Evolutionary conservation across 1,140 invertebrate species (phyloP).

Genomic region (Orchestia grillus): DNA sequence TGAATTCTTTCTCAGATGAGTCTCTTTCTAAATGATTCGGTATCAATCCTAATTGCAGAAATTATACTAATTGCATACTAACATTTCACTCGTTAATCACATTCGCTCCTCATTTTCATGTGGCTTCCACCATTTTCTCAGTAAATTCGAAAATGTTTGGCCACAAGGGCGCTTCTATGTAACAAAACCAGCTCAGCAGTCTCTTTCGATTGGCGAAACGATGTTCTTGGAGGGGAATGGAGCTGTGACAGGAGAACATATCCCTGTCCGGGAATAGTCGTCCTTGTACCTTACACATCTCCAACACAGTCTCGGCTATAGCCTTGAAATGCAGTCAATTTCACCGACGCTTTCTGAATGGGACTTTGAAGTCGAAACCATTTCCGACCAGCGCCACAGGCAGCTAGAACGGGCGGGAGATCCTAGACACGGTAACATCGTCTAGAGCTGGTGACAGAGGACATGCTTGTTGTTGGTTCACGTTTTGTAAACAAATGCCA

Average conservation of each 20-base stretch:
- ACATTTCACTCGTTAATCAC: neutral
- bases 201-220: neutral
- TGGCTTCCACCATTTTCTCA: neutral
- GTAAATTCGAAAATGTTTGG: neutral
- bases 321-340: neutral
- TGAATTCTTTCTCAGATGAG: no score
- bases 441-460: neutral
- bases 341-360: neutral
- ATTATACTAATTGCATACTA: no score
- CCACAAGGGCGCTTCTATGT: neutral
- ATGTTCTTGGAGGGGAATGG: neutral
- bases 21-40: no score
- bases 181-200: neutral
- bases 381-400: neutral
- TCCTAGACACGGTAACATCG: neutral
- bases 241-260: neutral
- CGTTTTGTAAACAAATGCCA: neutral
- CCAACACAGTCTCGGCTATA: neutral
- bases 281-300: neutral
- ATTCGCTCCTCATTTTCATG: neutral
- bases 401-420: neutral
- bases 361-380: neutral
- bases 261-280: neutral
- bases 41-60: no score
- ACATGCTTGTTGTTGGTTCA: neutral